A percentile compares a stretch with the other conserved stretches of the same genome.
These are phyloP conservation scores for Galbula dea DNA, from an alignment of 2,113 vertebrate genomes.

Conservation along the genomic window DNA sequence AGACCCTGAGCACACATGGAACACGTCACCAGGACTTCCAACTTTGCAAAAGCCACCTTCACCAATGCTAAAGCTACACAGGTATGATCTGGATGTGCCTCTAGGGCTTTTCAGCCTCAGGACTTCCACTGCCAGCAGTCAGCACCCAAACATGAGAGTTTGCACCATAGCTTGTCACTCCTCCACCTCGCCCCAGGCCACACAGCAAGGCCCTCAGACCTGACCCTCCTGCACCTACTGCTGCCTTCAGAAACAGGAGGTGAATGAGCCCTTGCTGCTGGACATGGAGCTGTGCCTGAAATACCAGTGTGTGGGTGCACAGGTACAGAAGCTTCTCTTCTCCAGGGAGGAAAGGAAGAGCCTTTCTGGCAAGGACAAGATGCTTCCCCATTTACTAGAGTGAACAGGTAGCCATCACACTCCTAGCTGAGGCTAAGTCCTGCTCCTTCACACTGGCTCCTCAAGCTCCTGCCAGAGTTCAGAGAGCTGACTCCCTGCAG, in stretches of 20 bases:
- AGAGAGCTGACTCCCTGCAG: not conserved
- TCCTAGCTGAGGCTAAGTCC: not conserved
- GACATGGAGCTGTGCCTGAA: not conserved
- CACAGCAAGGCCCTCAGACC: not conserved
- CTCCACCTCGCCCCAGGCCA: not conserved
- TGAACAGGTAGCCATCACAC: too few species aligned
- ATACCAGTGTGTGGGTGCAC: rapidly evolving
- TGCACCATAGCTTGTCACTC: not conserved
- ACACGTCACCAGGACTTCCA: rapidly evolving
- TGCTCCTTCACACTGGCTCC: not conserved
- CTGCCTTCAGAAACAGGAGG: not conserved
- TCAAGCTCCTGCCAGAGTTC: not conserved
- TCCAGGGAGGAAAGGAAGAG: not conserved
- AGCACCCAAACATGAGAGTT: rapidly evolving
- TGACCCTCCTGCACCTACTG: not conserved
- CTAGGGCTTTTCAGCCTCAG: not conserved
- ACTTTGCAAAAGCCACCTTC: not conserved
- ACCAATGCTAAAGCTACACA: rapidly evolving
- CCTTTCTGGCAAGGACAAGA: not conserved
- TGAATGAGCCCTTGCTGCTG: not conserved
- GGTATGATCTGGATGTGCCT: not conserved
- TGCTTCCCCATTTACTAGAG: not conserved
- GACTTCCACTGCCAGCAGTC: not conserved
- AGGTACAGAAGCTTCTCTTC: not conserved
- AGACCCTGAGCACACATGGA: rapidly evolving